phyloP scores from a whole-genome alignment of 2,113 vertebrate species.

The Podiceps cristatus region DNA sequence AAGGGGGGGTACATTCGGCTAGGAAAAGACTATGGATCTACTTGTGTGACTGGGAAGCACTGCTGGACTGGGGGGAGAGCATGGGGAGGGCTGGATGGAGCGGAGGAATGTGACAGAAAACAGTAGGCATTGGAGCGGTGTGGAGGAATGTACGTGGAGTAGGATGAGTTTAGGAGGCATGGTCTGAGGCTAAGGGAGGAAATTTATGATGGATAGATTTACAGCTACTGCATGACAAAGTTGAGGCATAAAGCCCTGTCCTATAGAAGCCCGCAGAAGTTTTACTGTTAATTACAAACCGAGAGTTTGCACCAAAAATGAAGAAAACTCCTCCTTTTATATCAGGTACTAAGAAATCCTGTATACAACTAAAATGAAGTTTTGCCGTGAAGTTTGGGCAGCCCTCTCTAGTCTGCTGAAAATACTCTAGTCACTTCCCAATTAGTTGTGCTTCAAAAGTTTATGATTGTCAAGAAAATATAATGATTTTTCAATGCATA shows the following conservation, averaged over 20 bases:
- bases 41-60: background rate
- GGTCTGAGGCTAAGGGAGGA: background rate
- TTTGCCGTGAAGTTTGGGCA: background rate
- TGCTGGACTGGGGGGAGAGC: rapidly evolving
- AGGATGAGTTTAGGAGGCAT: background rate
- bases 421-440: background rate
- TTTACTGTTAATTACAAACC: background rate
- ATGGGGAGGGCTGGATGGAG: background rate
- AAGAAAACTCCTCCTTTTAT: background rate
- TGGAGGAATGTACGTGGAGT: background rate
- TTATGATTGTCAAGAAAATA: background rate
- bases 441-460: background rate
- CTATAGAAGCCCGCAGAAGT: background rate
- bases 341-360: background rate
- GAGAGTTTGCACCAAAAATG: background rate
- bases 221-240: background rate
- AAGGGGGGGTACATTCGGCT: background rate
- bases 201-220: background rate
- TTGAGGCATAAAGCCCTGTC: background rate
- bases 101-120: background rate
- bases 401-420: background rate
- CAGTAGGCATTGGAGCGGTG: background rate
- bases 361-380: background rate
- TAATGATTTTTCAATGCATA: background rate
- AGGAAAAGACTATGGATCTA: background rate